Conservation (phyloP, 2,797 vertebrate species). For the Micropoecilia bifurca region DNA sequence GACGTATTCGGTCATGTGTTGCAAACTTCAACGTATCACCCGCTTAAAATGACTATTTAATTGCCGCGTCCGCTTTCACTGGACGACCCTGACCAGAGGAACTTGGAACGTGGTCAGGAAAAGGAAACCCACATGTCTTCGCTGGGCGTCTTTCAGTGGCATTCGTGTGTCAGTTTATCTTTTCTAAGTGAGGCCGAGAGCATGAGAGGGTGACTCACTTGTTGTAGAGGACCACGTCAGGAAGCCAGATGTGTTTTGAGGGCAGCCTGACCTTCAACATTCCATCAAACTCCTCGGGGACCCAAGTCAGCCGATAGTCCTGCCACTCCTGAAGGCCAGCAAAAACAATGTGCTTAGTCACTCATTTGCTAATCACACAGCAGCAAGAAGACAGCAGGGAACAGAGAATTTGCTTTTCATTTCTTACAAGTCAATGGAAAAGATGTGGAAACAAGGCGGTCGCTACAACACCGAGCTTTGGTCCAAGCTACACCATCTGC, state of each 20-base stretch:
- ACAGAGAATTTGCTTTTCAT: neutral
- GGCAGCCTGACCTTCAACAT: conserved; percentile 97
- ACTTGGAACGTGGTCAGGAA: neutral
- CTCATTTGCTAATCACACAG: conserved; percentile 26
- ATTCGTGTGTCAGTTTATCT: neutral
- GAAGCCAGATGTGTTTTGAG: conserved; percentile 98
- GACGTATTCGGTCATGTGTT: conserved; percentile 46
- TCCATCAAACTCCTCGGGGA: conserved; percentile 94
- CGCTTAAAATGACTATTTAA: conserved; percentile 22
- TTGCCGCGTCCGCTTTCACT: conserved; percentile 25
- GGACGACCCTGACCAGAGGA: conserved; percentile 3
- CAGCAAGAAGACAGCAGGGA: conserved; percentile 16
- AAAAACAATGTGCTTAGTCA: conserved; percentile 54
- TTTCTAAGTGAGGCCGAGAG: conserved; percentile 13
- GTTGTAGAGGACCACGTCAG: conserved; percentile 98
- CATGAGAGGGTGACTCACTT: conserved; percentile 84
- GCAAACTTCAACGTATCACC: conserved; percentile 17
- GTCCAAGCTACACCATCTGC: conserved; percentile 15
- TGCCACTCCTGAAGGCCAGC: conserved; percentile 91
- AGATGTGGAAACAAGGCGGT: neutral
- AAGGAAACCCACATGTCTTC: neutral
- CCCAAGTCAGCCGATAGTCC: conserved; percentile 95
- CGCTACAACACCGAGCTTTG: neutral
- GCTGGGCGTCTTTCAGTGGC: neutral
- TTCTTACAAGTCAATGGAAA: conserved; percentile 17